Base-by-base conservation (phyloP, 2,888 invertebrate genomes). In the Apamea epomidion region DNA sequence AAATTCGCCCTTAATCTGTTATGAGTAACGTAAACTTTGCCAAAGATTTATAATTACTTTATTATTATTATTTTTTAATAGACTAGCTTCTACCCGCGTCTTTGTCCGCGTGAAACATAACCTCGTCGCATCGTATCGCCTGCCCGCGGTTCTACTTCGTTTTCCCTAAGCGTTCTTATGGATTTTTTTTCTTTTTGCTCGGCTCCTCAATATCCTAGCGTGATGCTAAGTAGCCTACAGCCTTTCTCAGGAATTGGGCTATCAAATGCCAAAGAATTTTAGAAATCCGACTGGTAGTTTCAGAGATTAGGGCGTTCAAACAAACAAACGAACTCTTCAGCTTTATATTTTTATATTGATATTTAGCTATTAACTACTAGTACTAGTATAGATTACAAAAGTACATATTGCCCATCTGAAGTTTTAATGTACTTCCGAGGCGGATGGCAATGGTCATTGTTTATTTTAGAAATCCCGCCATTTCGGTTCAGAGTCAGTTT, bases 401-500 rank as follows among this genome's bases (percentile, higher is more conserved):
- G n/a, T 21, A 75, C 0, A 37, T 4, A 29, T 21, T 64, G 10
- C 25, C 83, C 81, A 29, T 51, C 32, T 7, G 4, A 0, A 16
- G 48, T 0, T 82, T 60, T 48, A 45, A 62, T 0, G 45, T 67
- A 82, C 10, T 16, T 60, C 18, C 77, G 82, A 18, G 82, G 32
- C 14, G 32, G 21, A 62, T 82, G 83, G 54, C 60, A 45, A 72
- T 82, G 82, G 1, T 10, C n/a, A 69, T 83, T 82, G 32, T 32
- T 1, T 62, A 84, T 68, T 21, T 42, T 25, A 16, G 21, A 29
- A 10, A 86, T 81, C 0, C 14, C 32, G 0, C 69, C 68, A 16
- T 65, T 14, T 0, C 18, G 16, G 32, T 54, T 87, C 42, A 95
- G 71, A 69, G 91, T 92, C 6, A 94, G 86, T 21, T 86, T 92